Evolutionary conservation across 1,140 invertebrate species (phyloP).

Genomic region (Ceratosolen fusciceps): DNA sequence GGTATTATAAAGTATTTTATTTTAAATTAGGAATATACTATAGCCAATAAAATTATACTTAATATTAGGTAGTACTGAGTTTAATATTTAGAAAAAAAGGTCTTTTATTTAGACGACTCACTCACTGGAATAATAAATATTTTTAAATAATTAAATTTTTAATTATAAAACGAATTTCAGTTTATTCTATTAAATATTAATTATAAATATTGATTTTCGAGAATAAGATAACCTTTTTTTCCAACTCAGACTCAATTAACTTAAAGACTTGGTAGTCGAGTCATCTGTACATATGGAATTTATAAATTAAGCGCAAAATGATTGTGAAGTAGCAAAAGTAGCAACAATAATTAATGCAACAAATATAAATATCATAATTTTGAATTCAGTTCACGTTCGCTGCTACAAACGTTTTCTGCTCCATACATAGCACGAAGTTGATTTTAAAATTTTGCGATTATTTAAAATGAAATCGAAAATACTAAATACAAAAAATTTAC

Average conservation of each 20-base stretch:
- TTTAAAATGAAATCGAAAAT: conserved; percentile 35
- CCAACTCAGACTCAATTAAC: conserved; percentile 33
- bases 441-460: conserved; percentile 30
- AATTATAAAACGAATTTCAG: neutral
- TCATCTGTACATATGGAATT: conserved; percentile 44
- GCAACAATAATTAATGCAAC: conserved; percentile 24
- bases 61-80: conserved; percentile 26
- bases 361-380: conserved; percentile 20
- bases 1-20: neutral
- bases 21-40: conserved; percentile 29
- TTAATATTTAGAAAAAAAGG: conserved; percentile 21
- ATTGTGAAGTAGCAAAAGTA: conserved; percentile 28
- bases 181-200: neutral
- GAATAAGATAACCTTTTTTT: conserved; percentile 14
- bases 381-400: conserved; percentile 23
- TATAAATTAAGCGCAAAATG: conserved; percentile 45
- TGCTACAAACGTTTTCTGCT: conserved; percentile 12
- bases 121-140: neutral
- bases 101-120: conserved; percentile 9
- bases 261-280: conserved; percentile 29
- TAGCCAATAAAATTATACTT: conserved; percentile 20
- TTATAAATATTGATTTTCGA: neutral
- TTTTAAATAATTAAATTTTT: neutral
- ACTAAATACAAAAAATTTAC: conserved; percentile 57
- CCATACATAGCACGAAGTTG: conserved; percentile 31